Evolutionary conservation across 2,888 invertebrate genomes (phyloP), one percentile per base, ranked within the genome.

Genomic region (Macrophya alboannulata): DNA sequence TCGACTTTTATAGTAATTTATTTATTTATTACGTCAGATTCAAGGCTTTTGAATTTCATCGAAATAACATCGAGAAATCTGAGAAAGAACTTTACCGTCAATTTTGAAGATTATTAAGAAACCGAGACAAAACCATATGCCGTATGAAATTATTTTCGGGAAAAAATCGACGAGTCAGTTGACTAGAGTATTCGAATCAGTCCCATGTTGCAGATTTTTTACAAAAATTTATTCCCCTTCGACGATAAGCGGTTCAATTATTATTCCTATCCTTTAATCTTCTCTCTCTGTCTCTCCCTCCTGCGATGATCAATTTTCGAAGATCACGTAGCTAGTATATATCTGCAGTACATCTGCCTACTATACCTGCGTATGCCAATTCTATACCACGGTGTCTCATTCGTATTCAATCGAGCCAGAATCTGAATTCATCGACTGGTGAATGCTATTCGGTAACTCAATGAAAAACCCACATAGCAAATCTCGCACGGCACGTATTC

Each of bases 401-500:
- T 77, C 48, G 55, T 77, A 77, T 77, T 77, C 77, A 77, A 77
- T 55, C 77, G 77, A n/a, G 55, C 37, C n/a, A 77, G 37, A 77
- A 77, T 77, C 77, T 77, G 81, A 81, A 81, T 81, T 81, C 81
- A 81, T 90, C 88, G 87, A 87, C 85, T 86, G 86, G 86, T 68
- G 88, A 87, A 87, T 87, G 87, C 86, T 88, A 88, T 88, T 88
- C 81, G 89, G 88, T 90, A 90, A 90, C 89, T 90, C 89, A 87
- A 90, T 89, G 90, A 88, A 90, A 89, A 89, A 87, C 87, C 88
- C 65, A 65, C 43, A 62, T 62, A 81, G 43, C 62, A 51, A 43
- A 43, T 40, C 40, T 77, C 51, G 25, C 55, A 37, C 55, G 55
- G 25, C 77, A 77, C 77, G 77, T 77, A 74, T 74, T 25, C 12